phyloP scores from a whole-genome alignment of 2,797 vertebrate species.

The Hylomyscus alleni region DNA sequence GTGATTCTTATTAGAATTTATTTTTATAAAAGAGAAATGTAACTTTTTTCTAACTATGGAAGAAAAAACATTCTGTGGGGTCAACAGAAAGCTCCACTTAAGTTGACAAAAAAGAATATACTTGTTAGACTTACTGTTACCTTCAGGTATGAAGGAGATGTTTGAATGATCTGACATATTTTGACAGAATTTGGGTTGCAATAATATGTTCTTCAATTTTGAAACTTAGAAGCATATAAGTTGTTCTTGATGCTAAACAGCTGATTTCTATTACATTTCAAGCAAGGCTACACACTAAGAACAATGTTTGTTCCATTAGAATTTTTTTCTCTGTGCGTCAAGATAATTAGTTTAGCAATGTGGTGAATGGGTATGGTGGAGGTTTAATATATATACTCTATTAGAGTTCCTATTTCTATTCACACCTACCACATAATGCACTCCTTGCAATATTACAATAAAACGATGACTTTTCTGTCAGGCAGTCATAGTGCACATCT shows the following conservation, averaged over 20 bases:
- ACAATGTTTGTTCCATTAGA: slow-evolving; percentile 42
- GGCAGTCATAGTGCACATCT: neutral
- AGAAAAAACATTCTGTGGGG: neutral
- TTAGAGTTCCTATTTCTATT: slow-evolving; percentile 36
- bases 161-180: neutral
- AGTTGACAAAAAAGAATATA: slow-evolving; percentile 33
- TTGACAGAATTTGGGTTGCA: slow-evolving; percentile 24
- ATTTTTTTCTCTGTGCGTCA: slow-evolving; percentile 39
- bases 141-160: neutral
- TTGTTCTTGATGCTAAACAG: slow-evolving; percentile 49
- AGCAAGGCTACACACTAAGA: slow-evolving; percentile 24
- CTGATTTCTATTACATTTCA: slow-evolving; percentile 49
- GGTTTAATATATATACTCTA: slow-evolving; percentile 41
- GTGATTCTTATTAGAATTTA: slow-evolving; percentile 41
- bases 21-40: slow-evolving; percentile 57
- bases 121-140: slow-evolving; percentile 39
- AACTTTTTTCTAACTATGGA: neutral
- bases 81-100: slow-evolving; percentile 27
- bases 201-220: slow-evolving; percentile 24
- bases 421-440: neutral
- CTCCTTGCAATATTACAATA: slow-evolving; percentile 23
- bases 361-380: neutral
- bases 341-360: slow-evolving; percentile 57
- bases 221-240: slow-evolving; percentile 13
- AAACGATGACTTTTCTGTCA: slow-evolving; percentile 1